Conservation (phyloP, 1,140 invertebrate species). For the Prorops nasuta region DNA sequence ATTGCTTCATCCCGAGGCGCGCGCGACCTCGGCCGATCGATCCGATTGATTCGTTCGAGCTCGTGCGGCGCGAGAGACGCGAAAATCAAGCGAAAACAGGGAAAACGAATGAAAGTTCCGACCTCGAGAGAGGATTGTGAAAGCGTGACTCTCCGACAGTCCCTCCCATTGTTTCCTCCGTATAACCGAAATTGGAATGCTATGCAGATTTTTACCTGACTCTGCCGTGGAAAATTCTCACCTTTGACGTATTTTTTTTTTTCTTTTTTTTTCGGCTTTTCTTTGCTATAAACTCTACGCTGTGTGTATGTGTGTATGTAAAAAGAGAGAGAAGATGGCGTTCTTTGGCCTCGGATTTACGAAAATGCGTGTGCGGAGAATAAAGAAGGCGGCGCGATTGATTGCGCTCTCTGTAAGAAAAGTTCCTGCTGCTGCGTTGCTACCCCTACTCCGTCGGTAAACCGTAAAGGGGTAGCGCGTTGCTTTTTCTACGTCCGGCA, state of each 20-base stretch:
- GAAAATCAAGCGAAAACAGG: conserved; percentile 2
- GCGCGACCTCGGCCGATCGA: conserved; percentile 2
- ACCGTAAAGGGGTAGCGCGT: conserved; percentile 10
- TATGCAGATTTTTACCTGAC: conserved; percentile 28
- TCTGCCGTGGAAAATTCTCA: too few relatives aligned
- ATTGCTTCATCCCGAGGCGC: conserved; percentile 5
- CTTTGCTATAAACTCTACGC: too few relatives aligned
- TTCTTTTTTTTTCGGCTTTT: too few relatives aligned
- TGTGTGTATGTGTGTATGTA: too few relatives aligned
- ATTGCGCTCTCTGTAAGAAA: conserved; percentile 43
- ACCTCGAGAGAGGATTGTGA: conserved; percentile 12
- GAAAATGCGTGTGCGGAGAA: too few relatives aligned
- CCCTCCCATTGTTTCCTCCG: conserved; percentile 10
- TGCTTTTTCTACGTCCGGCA: conserved; percentile 42
- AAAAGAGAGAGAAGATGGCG: too few relatives aligned
- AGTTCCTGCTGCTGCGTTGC: too few relatives aligned
- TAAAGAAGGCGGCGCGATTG: conserved; percentile 42
- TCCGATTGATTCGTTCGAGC: conserved; percentile 5
- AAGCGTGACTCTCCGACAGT: conserved; percentile 19
- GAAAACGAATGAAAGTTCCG: background rate
- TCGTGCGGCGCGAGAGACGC: background rate
- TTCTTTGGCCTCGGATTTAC: too few relatives aligned
- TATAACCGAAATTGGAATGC: background rate
- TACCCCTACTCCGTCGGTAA: conserved; percentile 22
- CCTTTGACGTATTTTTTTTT: too few relatives aligned